Conservation (phyloP, 2,797 vertebrate genomes). For the Nyctalus aviator region DNA sequence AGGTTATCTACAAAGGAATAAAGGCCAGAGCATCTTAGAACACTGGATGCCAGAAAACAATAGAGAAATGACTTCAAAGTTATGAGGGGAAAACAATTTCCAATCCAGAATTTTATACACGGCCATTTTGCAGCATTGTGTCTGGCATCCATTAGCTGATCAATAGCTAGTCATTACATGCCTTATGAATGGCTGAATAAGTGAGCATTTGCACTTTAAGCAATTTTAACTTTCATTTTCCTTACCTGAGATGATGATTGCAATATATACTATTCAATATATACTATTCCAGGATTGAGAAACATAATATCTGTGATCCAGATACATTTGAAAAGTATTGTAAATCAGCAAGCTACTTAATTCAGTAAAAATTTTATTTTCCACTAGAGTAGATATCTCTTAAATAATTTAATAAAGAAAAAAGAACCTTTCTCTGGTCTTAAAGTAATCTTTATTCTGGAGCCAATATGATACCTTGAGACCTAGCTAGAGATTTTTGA, state of each 20-base stretch:
- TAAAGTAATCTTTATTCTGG: slow-evolving; percentile 31
- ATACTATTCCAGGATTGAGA: background rate
- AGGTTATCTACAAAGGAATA: background rate
- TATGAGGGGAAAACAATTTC: background rate
- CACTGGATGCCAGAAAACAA: background rate
- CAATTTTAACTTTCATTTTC: background rate
- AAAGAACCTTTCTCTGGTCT: background rate
- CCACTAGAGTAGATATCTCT: background rate
- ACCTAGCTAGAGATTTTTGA: background rate
- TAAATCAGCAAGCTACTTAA: background rate
- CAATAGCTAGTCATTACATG: background rate
- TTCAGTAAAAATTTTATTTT: background rate
- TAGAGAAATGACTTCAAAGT: background rate
- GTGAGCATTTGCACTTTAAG: background rate
- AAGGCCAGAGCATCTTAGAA: background rate
- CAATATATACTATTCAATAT: background rate
- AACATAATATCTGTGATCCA: background rate
- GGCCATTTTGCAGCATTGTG: background rate
- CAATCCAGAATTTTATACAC: background rate
- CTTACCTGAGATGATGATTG: background rate
- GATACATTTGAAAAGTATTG: background rate
- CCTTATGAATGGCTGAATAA: background rate
- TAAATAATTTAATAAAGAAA: background rate
- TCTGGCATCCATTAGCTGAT: background rate
- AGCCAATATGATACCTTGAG: slow-evolving; percentile 31